Evolutionary conservation across 2,113 vertebrate species (phyloP), one percentile per base, ranked within the genome.

Genomic region (Hyaena hyaena): DNA sequence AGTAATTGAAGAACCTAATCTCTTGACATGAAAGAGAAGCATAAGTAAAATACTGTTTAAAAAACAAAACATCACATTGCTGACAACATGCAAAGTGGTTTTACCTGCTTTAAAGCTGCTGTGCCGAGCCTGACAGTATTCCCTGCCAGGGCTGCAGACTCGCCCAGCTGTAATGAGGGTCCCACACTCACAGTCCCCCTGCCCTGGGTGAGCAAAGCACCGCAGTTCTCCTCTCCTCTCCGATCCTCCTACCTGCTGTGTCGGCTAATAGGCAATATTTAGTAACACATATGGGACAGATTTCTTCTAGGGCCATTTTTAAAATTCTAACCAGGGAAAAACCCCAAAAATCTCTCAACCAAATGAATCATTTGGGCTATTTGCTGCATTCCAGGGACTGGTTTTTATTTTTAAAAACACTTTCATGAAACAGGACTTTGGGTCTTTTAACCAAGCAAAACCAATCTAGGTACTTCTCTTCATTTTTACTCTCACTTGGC

Each of bases 311-410:
- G 35, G 26, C 31, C 50, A 58, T 43, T 31, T 96, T 89, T 92
- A 65, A 76, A 76, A 87, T 48, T 90, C 66, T 7, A 24, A 97
- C 0, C 3, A 95, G 0, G 19, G 33, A 58, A 71, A 68, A 85
- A 80, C n/a, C 80, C 96, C 90, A 7, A 97, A 97, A 96, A 80
- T 66, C 95, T 96, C 69, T 97, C 81, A 93, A 92, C 53, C 88
- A 66, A 55, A 88, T 82, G 87, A 91, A 7, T 88, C 26, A 10
- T 73, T 94, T 85, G 89, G 66, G 24, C 85, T 96, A 23, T 58
- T 73, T 48, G 24, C 53, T 95, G 33, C 76, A 71, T 76, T 80
- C n/a, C 61, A 50, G 81, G 31, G 39, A 39, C 12, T 87, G 53
- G 21, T 15, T 94, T 90, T 95, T 88, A 95, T 88, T 90, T 97